Percentiles rank a stretch among this genome's conserved stretches.
phyloP scores from a whole-genome alignment of 2,113 vertebrate genomes.

The Meles meles region DNA sequence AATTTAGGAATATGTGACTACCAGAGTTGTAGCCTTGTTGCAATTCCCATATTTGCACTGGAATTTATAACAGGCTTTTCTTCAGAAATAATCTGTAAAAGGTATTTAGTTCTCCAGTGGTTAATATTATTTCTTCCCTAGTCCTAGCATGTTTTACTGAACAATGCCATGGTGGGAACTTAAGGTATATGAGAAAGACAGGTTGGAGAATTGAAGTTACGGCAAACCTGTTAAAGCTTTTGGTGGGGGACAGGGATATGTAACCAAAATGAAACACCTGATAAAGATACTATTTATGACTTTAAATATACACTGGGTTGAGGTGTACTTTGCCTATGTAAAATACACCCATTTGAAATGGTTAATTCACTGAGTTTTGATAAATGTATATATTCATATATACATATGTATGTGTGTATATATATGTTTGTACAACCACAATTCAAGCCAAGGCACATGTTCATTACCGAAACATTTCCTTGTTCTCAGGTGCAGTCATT shows the following conservation, averaged over 20 bases:
- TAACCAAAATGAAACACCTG: background rate
- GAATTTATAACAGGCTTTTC: background rate
- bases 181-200: background rate
- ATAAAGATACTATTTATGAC: background rate
- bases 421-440: background rate
- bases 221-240: background rate
- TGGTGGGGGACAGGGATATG: background rate
- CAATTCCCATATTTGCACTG: background rate
- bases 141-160: background rate
- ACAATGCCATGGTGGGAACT: background rate
- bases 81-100: background rate
- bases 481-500: background rate
- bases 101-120: background rate
- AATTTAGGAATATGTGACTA: background rate
- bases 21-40: background rate
- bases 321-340: background rate
- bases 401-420: too few species aligned
- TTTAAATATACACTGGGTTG: background rate
- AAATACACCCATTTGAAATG: background rate
- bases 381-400: background rate
- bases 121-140: background rate
- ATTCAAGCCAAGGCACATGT: background rate
- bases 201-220: background rate
- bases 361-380: background rate
- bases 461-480: background rate